Base-by-base conservation (phyloP, 2,888 invertebrate species). In the Uropetala carovei region DNA sequence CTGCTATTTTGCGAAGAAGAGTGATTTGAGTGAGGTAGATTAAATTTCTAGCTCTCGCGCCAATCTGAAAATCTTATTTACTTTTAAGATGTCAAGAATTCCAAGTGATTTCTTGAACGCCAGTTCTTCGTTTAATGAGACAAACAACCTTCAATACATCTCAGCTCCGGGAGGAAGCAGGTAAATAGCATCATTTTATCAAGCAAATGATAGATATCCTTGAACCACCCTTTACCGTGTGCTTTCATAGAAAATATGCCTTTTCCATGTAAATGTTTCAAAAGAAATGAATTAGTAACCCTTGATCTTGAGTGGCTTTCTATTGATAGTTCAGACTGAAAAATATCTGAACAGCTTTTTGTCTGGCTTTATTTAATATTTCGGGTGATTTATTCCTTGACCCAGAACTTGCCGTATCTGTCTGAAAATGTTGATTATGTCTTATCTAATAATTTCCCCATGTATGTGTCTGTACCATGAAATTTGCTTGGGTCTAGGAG, bases 61-160 rank as follows among this genome's bases (percentile, higher is more conserved):
- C 64, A 64, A 64, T 89, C 30, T 56, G 30, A 68, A 30, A 59
- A 64, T 64, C 18, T 89, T 89, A 56, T 89, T 89, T 64, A 43
- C 64, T 60, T 89, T 89, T 64, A 89, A 89, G 89, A 89, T 89
- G 89, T 89, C 89, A 64, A 89, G 89, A 89, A 89, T 89, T 89
- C 89, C 89, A 89, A 89, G 89, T 64, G 89, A 89, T 68, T 89
- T 89, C 89, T 89, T 89, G 89, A 89, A 89, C 18, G 89, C 89
- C 89, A 89, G 89, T 64, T 89, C 89, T 68, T 64, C 89, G 68
- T 89, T 89, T 68, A 89, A 89, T 89, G 89, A 89, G 89, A 89
- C 89, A 89, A 89, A 89, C 89, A 89, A 64, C 89, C 89, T 89
- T 68, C 89, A 89, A 89, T 89, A 89, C 89, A 89, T 89, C 89